Base-by-base conservation (phyloP, 2,113 vertebrate genomes). In the Zeus faber region DNA sequence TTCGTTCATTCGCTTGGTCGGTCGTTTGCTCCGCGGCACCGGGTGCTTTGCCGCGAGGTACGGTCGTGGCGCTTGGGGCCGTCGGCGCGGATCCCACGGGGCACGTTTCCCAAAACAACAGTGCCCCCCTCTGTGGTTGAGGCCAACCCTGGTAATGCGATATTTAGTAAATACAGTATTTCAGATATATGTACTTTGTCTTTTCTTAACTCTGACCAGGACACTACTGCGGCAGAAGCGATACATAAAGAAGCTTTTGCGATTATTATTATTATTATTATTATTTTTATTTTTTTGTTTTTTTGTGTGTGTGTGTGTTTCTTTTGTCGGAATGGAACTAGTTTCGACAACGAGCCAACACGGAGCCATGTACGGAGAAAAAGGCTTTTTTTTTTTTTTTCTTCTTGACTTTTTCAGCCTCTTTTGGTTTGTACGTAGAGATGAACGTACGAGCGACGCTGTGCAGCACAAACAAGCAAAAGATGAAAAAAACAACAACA, bases 201-300 rank as follows among this genome's bases (percentile, higher is more conserved):
- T 56, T 68, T 73, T 77, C 60, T 74, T 71, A 71, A 70, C 58
- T 76, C 61, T 71, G 74, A 79, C 76, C 77, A 72, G 83, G 59
- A 75, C 73, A 85, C 78, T 70, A 74, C 72, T 70, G 85, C 57
- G 60, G 77, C 83, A 77, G 84, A 87, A 90, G 82, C 82, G 52
- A 73, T 76, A 83, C 80, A 79, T 79, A 83, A 81, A 87, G 73
- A 78, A 84, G 79, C 69, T 74, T 58, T 69, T 76, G 67, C 58
- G 64, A 50, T 26, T 16, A 10, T 49, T 41, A 53, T 63, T 70
- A 67, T 47, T 14, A 63, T 57, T 63, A 59, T 74, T 76, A 59
- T 59, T 78, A 43, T 66, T 75, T 73, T 72, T 66, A 53, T 68
- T n/a, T n/a, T n/a, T n/a, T n/a, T n/a, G n/a, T n/a, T n/a, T n/a